A percentile compares a stretch with the other conserved stretches of the same genome.
Evolutionary conservation across 2,888 invertebrate species (phyloP).

Genomic region (Diaphora mendica): DNA sequence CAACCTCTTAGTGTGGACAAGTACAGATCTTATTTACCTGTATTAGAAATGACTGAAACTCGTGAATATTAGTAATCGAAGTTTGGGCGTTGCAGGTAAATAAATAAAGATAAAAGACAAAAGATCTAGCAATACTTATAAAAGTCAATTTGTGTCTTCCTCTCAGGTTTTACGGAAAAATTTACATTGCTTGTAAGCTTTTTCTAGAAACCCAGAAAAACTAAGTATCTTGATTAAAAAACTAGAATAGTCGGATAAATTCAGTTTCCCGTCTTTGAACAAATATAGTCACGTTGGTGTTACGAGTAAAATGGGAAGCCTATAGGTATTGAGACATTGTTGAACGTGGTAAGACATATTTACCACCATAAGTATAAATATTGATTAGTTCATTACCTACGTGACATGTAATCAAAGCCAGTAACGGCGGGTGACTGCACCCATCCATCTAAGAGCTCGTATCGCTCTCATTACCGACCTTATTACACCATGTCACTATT

Average conservation of each 20-base stretch:
- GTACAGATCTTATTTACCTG: too few species aligned
- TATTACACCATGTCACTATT: constrained; percentile 70
- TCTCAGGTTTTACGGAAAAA: background rate
- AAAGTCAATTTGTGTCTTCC: background rate
- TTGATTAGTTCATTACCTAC: constrained; percentile 27
- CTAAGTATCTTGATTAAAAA: background rate
- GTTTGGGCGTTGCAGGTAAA: too few species aligned
- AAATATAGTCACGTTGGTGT: background rate
- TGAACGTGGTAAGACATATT: background rate
- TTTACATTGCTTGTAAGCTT: background rate
- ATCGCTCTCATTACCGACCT: constrained; percentile 59
- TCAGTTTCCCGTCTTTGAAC: background rate
- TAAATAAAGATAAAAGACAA: background rate
- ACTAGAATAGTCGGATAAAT: too few species aligned
- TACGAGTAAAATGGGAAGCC: background rate
- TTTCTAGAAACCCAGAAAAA: background rate
- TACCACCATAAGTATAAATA: constrained; percentile 24
- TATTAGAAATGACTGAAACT: too few species aligned
- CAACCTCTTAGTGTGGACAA: too few species aligned
- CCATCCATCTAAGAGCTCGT: constrained; percentile 71
- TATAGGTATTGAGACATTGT: background rate
- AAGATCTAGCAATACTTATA: background rate
- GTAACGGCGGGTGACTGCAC: constrained; percentile 55
- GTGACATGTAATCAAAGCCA: constrained; percentile 25
- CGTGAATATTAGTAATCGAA: background rate